Evolutionary conservation across 2,888 invertebrate species (phyloP).

Genomic region (Metellina segmentata): DNA sequence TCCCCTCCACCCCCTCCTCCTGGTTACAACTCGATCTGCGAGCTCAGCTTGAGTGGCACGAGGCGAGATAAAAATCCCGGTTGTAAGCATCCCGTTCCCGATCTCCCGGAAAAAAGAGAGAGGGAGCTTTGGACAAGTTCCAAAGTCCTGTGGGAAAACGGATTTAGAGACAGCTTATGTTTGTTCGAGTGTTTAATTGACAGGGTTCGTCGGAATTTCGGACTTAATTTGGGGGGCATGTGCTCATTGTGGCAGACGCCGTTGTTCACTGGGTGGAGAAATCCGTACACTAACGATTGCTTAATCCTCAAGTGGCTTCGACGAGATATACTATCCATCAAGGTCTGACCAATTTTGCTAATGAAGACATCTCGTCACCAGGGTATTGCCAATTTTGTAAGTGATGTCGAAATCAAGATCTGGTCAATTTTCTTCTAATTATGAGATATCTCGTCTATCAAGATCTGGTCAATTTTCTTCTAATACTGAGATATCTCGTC

Average conservation of each 20-base stretch:
- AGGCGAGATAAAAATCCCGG: slow-evolving; percentile 56
- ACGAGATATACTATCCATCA: too few relatives aligned
- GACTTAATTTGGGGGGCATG: slow-evolving; percentile 27
- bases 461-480: too few relatives aligned
- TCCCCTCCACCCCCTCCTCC: neutral
- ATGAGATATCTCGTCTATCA: too few relatives aligned
- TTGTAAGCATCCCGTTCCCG: slow-evolving; percentile 25
- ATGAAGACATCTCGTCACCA: too few relatives aligned
- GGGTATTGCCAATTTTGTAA: too few relatives aligned
- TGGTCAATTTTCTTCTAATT: too few relatives aligned
- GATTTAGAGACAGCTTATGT: slow-evolving; percentile 44
- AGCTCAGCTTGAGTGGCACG: slow-evolving; percentile 47
- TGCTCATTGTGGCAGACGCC: neutral
- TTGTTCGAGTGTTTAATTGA: slow-evolving; percentile 56
- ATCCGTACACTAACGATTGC: neutral
- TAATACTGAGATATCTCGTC: too few relatives aligned
- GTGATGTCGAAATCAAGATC: too few relatives aligned
- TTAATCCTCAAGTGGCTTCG: too few relatives aligned
- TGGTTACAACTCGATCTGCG: slow-evolving; percentile 44
- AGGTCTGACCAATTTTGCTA: too few relatives aligned
- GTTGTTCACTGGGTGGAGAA: neutral
- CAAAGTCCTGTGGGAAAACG: slow-evolving; percentile 35
- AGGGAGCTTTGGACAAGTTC: slow-evolving; percentile 25
- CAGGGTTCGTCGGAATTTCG: slow-evolving; percentile 24
- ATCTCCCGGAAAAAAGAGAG: neutral